Evolutionary conservation across 2,113 vertebrate genomes (phyloP).

Genomic region (Trinectes maculatus): DNA sequence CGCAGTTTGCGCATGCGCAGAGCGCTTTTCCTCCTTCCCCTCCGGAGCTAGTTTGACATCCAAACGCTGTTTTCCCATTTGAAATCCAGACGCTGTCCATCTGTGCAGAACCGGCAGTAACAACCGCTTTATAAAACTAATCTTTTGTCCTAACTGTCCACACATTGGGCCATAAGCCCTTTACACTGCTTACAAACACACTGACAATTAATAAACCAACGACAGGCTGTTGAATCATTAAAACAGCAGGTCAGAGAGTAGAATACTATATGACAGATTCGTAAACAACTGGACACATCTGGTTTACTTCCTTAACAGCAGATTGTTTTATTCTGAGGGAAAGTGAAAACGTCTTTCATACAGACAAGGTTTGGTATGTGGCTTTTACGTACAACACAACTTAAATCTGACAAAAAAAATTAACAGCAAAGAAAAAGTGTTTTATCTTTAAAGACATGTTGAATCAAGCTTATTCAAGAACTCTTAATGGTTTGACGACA

Average conservation of each 20-base stretch:
- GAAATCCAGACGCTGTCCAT: not conserved
- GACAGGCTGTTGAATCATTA: slow-evolving; percentile 57
- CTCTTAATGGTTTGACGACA: slow-evolving; percentile 11
- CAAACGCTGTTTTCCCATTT: slow-evolving; percentile 6
- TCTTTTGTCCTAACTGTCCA: too few relatives aligned
- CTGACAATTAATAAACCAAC: slow-evolving; percentile 62
- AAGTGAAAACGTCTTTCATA: slow-evolving; percentile 59
- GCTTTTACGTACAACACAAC: slow-evolving; percentile 12
- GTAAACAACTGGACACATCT: slow-evolving; percentile 12
- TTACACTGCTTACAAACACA: not conserved
- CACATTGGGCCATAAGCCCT: not conserved
- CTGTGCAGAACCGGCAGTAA: not conserved
- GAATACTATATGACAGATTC: not conserved
- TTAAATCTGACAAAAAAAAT: slow-evolving; percentile 2
- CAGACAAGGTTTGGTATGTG: slow-evolving; percentile 5
- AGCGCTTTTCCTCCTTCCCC: slow-evolving; percentile 24
- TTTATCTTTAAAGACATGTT: slow-evolving; percentile 7
- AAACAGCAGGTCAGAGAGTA: slow-evolving; percentile 25
- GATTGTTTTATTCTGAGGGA: slow-evolving; percentile 51
- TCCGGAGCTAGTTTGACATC: slow-evolving; percentile 7
- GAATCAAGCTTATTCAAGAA: slow-evolving; percentile 7
- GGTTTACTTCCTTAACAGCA: slow-evolving; percentile 27
- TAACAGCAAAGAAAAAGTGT: slow-evolving; percentile 7
- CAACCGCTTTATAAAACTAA: too few relatives aligned
- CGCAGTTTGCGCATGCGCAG: slow-evolving; percentile 78